Percentiles rank a stretch among this genome's conserved stretches.
Conservation (phyloP, 1,140 invertebrate genomes). For the Drosophila baimaii region DNA sequence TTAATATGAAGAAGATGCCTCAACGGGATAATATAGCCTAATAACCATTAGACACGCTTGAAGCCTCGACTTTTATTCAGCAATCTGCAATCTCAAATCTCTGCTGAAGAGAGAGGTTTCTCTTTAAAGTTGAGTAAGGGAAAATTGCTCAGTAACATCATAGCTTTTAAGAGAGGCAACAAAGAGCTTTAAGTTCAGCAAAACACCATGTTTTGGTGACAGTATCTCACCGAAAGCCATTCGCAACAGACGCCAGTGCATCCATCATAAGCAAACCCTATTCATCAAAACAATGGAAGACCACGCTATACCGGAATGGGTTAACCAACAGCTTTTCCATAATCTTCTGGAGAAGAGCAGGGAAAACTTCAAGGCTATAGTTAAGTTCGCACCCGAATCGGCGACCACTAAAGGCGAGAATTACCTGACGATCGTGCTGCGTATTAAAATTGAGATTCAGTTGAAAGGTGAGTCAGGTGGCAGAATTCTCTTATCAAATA, state of each 20-base stretch:
- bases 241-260: slow-evolving; percentile 6
- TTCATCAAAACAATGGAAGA: slow-evolving; percentile 24
- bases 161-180: slow-evolving; percentile 7
- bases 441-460: slow-evolving; percentile 57
- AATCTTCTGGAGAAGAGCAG: slow-evolving; percentile 76
- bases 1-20: not conserved
- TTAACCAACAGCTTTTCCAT: slow-evolving; percentile 83
- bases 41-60: no score
- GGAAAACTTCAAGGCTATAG: slow-evolving; percentile 68
- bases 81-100: not conserved
- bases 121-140: not conserved
- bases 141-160: not conserved
- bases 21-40: not conserved
- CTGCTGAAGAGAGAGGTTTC: not conserved
- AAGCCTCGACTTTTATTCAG: not conserved
- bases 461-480: slow-evolving; percentile 52
- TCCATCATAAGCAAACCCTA: slow-evolving; percentile 5
- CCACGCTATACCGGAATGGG: slow-evolving; percentile 74
- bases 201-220: slow-evolving; percentile 1
- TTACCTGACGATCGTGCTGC: slow-evolving; percentile 69
- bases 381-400: slow-evolving; percentile 43
- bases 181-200: slow-evolving; percentile 16
- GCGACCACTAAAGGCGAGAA: slow-evolving; percentile 70
- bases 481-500: slow-evolving; percentile 1
- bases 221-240: slow-evolving; percentile 10